These are phyloP conservation scores for Hypsopygia costalis DNA, from an alignment of 2,888 invertebrate species.

Conservation along the genomic window DNA sequence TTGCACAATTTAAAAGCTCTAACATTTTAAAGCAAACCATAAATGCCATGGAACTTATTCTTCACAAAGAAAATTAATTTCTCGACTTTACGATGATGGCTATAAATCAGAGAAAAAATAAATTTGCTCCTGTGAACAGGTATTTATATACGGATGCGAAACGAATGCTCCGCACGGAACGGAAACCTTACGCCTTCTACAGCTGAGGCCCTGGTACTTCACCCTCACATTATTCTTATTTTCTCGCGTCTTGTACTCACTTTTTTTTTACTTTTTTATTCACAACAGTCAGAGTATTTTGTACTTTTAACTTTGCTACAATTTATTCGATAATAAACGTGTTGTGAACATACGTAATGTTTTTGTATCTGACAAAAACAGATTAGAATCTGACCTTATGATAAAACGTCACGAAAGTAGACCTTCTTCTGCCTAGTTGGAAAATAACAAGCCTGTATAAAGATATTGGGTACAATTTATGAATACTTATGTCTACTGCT, in stretches of 20 bases:
- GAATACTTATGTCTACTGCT: no score
- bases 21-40: no score
- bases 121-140: conserved; percentile 27
- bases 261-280: background rate
- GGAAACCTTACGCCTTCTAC: conserved; percentile 41
- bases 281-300: conserved; percentile 37
- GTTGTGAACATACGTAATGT: no score
- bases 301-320: no score
- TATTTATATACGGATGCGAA: conserved; percentile 27
- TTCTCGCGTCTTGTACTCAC: conserved; percentile 33
- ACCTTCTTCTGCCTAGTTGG: conserved; percentile 5
- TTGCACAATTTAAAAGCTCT: no score
- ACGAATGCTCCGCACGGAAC: conserved; percentile 41
- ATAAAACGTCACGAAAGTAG: conserved; percentile 5
- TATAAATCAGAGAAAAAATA: background rate
- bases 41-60: conserved; percentile 5
- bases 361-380: conserved; percentile 10
- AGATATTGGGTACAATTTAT: no score
- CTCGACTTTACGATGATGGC: conserved; percentile 2
- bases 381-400: conserved; percentile 9
- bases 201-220: conserved; percentile 19
- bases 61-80: conserved; percentile 4
- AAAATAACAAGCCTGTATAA: conserved; percentile 3
- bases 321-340: no score
- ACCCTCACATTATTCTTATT: conserved; percentile 49